Evolutionary conservation across 1,140 invertebrate genomes (phyloP).

Genomic region (Drosophila novamexicana): DNA sequence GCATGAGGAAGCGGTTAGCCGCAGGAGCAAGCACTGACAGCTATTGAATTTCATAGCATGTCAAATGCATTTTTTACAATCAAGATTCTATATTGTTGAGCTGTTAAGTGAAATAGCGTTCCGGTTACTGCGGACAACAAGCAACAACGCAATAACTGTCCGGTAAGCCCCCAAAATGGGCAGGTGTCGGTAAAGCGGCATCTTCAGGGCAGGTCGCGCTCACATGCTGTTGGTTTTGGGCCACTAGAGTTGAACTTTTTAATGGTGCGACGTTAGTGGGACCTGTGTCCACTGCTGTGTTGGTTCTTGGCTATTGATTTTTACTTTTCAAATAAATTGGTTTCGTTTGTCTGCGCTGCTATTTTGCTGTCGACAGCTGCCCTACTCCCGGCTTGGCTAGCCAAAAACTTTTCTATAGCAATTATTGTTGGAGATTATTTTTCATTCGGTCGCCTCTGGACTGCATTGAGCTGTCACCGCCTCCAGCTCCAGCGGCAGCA

Average conservation of each 20-base stretch:
- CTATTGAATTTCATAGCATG: slow-evolving; percentile 69
- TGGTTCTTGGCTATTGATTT: slow-evolving; percentile 70
- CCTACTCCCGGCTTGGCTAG: slow-evolving; percentile 14
- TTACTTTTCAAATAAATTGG: slow-evolving; percentile 81
- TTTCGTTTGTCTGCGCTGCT: slow-evolving; percentile 75
- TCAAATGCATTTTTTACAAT: slow-evolving; percentile 76
- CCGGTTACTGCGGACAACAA: background rate
- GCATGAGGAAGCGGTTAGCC: background rate
- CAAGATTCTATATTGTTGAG: slow-evolving; percentile 33
- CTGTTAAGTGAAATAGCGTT: slow-evolving; percentile 8
- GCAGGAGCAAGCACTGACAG: slow-evolving; percentile 1
- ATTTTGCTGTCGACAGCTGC: slow-evolving; percentile 36
- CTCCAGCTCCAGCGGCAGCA: slow-evolving; percentile 38
- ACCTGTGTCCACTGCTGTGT: background rate
- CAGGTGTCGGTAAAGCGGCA: slow-evolving; percentile 9
- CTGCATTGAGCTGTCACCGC: slow-evolving; percentile 45
- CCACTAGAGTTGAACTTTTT: slow-evolving; percentile 28
- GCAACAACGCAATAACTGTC: background rate
- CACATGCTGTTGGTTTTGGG: slow-evolving; percentile 7
- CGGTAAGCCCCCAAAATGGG: background rate
- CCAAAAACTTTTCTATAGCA: slow-evolving; percentile 69
- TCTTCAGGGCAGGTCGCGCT: background rate
- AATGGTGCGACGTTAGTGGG: slow-evolving; percentile 18
- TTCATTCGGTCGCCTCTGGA: slow-evolving; percentile 54
- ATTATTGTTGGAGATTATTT: slow-evolving; percentile 79